Percentiles rank a stretch among this genome's conserved stretches.
phyloP scores from a whole-genome alignment of 1,140 invertebrate species.

The Panagrolaimus sp. region DNA sequence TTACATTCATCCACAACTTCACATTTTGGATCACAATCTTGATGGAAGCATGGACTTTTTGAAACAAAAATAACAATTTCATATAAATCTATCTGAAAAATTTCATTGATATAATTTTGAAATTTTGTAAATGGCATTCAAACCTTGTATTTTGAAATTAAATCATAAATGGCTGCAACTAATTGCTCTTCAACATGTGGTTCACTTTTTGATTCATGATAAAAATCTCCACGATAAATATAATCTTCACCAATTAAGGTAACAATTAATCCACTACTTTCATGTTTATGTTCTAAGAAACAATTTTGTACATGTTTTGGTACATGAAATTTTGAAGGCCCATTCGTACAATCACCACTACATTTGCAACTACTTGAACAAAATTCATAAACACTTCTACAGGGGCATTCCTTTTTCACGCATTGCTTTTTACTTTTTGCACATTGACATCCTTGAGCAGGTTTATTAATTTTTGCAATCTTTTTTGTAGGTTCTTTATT shows the following conservation, averaged over 20 bases:
- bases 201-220: conserved; percentile 56
- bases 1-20: conserved; percentile 60
- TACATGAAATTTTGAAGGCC: conserved; percentile 58
- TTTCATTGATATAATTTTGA: conserved; percentile 13
- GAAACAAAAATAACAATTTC: conserved; percentile 59
- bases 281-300: conserved; percentile 58
- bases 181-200: conserved; percentile 59
- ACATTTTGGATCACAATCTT: conserved; percentile 59
- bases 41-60: conserved; percentile 58
- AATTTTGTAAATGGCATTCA: background rate
- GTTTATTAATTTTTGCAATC: conserved; percentile 50
- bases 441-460: conserved; percentile 56
- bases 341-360: conserved; percentile 57
- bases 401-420: conserved; percentile 59
- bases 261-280: conserved; percentile 59
- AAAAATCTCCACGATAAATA: conserved; percentile 59
- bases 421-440: conserved; percentile 58
- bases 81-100: conserved; percentile 56
- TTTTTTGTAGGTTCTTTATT: conserved; percentile 58
- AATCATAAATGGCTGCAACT: conserved; percentile 58
- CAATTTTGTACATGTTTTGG: conserved; percentile 60
- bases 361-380: conserved; percentile 58
- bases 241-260: conserved; percentile 59
- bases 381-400: conserved; percentile 57
- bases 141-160: conserved; percentile 59